These are phyloP conservation scores for Thryonomys swinderianus DNA, from an alignment of 2,113 vertebrate species.

Conservation along the genomic window DNA sequence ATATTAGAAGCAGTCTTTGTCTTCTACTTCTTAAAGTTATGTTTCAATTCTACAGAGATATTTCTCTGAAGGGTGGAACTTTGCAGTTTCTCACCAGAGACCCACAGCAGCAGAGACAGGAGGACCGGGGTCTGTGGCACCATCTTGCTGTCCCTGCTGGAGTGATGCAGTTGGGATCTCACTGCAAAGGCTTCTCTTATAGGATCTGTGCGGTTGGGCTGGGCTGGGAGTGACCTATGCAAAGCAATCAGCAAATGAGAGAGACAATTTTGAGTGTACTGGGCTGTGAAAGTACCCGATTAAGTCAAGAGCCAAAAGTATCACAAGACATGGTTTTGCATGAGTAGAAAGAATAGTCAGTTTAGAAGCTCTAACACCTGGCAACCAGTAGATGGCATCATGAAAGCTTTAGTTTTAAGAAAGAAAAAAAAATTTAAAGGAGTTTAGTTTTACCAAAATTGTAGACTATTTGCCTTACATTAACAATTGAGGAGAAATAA, in stretches of 20 bases:
- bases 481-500: neutral
- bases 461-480: neutral
- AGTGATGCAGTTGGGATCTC: neutral
- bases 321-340: neutral
- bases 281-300: neutral
- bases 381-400: neutral
- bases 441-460: neutral
- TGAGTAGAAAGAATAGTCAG: neutral
- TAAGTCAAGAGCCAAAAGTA: neutral
- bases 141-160: neutral
- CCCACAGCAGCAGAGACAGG: neutral
- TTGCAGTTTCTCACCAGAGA: neutral
- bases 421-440: neutral
- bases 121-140: neutral
- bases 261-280: neutral
- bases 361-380: neutral
- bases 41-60: neutral
- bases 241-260: neutral
- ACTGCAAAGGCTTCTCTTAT: neutral
- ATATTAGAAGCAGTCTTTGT: neutral
- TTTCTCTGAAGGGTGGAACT: neutral
- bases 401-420: neutral
- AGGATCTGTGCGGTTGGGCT: neutral
- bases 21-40: neutral
- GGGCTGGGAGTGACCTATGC: neutral